phyloP scores from a whole-genome alignment of 30 jellyfish, hydroid and myxozoan genomes.

The Pelagia noctiluca region DNA sequence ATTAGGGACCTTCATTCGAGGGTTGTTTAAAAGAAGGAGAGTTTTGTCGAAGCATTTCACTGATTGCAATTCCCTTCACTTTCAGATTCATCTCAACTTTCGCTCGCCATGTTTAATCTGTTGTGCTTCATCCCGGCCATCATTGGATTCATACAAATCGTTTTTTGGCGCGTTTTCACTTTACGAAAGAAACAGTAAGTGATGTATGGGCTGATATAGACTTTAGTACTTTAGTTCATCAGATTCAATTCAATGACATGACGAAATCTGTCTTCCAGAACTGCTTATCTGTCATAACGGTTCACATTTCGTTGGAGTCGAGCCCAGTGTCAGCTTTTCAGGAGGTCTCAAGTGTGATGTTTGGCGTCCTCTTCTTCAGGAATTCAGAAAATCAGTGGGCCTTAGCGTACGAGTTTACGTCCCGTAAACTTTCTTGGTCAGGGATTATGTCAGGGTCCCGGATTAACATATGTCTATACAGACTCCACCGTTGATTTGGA shows the following conservation, averaged over 20 bases:
- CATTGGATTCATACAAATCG: conserved; percentile 57
- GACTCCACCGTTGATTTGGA: conserved; percentile 24
- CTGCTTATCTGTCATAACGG: background rate
- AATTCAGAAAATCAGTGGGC: background rate
- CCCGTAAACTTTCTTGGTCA: background rate
- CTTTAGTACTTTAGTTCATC: too few species aligned
- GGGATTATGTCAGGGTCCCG: conserved; percentile 29
- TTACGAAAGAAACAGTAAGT: conserved; percentile 31
- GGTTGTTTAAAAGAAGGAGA: background rate
- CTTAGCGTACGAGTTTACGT: conserved; percentile 10
- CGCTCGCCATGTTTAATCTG: conserved; percentile 39
- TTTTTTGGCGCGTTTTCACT: conserved; percentile 67
- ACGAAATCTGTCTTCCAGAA: background rate
- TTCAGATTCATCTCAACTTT: background rate
- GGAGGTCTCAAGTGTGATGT: background rate
- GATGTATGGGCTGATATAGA: too few species aligned
- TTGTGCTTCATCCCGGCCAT: conserved; percentile 60
- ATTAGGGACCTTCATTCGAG: background rate
- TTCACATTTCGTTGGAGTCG: background rate
- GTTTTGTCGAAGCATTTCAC: background rate
- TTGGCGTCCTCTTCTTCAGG: conserved; percentile 5
- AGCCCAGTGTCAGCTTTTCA: background rate
- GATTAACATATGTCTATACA: background rate
- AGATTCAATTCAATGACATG: background rate
- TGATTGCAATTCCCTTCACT: conserved; percentile 18